Base-by-base conservation (phyloP, 2,113 vertebrate genomes). In the Irena cyanogastra region DNA sequence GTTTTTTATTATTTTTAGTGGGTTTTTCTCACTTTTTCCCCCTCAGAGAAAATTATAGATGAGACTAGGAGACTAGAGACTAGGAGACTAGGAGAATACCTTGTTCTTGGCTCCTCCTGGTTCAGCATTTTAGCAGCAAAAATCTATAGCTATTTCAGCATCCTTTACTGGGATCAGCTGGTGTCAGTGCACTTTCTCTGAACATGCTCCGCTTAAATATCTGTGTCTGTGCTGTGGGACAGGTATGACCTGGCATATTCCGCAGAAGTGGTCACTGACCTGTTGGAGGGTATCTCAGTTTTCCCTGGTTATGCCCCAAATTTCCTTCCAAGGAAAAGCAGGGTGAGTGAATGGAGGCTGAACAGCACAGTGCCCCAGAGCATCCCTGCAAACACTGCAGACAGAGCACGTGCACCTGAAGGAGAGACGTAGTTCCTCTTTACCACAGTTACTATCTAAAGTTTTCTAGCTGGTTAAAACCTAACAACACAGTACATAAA, bases 251-350 rank as follows among this genome's bases (percentile, higher is more conserved):
- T 15, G 42, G 13, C 26, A 22, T 9, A 11, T 28, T 70, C 39
- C 8, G 17, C 37, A 74, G 28, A 44, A 35, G 35, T 41, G 14
- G 16, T 44, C n/a, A 69, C 37, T 1, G 1, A 42, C 41, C 1
- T 61, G 28, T 49, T 18, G 9, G 17, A 52, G 30, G 20, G 7
- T 42, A 27, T 41, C 1, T 0, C 4, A 2, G 6, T 41, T 88
- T 71, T 66, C 28, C 16, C 18, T 68, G 16, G 21, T 59, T 39
- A 20, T 39, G 44, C 26, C 35, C 39, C 0, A 0, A 21, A 64
- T 45, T 75, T 75, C 28, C 11, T 75, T 63, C 27, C 49, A 12
- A 68, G 64, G 53, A 30, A 37, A 89, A 66, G 20, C 0, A 1
- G 26, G 10, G 14, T 18, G 13, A 37, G 11, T 16, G 45, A 61